Conservation (phyloP, 2,888 invertebrate species). For the Apodemia mormo region DNA sequence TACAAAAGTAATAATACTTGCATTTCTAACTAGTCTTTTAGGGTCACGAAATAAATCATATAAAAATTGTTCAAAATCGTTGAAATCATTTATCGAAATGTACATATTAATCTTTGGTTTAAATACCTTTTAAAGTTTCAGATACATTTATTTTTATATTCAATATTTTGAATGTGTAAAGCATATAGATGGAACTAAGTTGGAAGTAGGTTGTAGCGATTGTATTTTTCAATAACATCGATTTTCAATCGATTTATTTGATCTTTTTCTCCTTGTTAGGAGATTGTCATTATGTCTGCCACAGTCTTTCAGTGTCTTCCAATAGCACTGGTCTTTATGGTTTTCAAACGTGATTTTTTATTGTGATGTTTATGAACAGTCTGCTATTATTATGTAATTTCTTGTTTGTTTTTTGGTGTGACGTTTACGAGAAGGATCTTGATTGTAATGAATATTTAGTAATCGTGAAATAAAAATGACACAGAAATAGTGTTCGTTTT, state of each 20-base stretch:
- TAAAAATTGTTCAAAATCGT: conserved; percentile 48
- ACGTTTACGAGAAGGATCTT: conserved; percentile 67
- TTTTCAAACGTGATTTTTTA: conserved; percentile 45
- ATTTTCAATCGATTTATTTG: conserved; percentile 21
- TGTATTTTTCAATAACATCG: conserved; percentile 28
- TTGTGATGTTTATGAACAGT: conserved; percentile 66
- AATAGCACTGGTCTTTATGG: conserved; percentile 61
- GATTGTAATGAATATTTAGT: conserved; percentile 71
- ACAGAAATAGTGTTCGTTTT: conserved; percentile 40
- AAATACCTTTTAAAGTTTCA: conserved; percentile 57
- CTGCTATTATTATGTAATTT: conserved; percentile 59
- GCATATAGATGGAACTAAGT: conserved; percentile 48
- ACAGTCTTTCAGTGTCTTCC: conserved; percentile 67
- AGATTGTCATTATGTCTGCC: conserved; percentile 32
- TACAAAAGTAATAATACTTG: conserved; percentile 75
- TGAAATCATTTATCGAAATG: conserved; percentile 44
- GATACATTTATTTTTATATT: conserved; percentile 76
- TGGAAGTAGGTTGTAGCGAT: conserved; percentile 48
- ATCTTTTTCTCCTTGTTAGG: conserved; percentile 38
- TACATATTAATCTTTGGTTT: conserved; percentile 32
- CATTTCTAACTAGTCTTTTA: conserved; percentile 79
- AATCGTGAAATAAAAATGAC: conserved; percentile 76
- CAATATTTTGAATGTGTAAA: conserved; percentile 68
- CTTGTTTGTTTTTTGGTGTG: conserved; percentile 59
- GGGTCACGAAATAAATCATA: conserved; percentile 66